These are phyloP conservation scores for Alligator mississippiensis DNA, from an alignment of 2,113 vertebrate species.

Conservation along the genomic window DNA sequence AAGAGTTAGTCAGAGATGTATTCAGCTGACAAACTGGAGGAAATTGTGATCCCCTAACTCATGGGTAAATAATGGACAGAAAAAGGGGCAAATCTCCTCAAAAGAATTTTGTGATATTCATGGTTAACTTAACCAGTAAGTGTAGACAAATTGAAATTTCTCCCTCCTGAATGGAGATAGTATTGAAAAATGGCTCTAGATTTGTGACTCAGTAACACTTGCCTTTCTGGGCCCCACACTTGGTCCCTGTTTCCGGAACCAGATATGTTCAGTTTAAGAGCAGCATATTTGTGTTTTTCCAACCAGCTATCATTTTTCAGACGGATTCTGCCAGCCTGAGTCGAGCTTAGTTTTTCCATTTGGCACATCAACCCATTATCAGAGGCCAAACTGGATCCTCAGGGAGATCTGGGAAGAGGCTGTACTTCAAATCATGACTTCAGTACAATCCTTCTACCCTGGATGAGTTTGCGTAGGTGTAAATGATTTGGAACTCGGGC, in stretches of 20 bases:
- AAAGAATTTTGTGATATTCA: too few species aligned
- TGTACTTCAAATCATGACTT: neutral
- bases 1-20: neutral
- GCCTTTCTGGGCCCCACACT: neutral
- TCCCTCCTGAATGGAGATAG: neutral
- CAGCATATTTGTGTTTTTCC: neutral
- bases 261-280: neutral
- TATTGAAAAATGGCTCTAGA: neutral
- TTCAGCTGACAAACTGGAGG: neutral
- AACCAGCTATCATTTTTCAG: too few species aligned
- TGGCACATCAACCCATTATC: neutral
- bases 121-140: too few species aligned
- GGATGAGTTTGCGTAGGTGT: neutral
- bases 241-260: neutral
- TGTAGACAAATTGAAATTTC: neutral
- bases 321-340: too few species aligned
- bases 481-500: neutral
- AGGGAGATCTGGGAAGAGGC: neutral
- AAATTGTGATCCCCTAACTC: too few species aligned
- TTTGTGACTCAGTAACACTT: neutral
- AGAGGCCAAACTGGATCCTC: neutral
- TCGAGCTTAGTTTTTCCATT: neutral
- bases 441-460: neutral
- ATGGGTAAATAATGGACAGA: too few species aligned
- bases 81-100: neutral